Percentiles rank a stretch among this genome's conserved stretches.
Evolutionary conservation across 2,113 vertebrate species (phyloP).

Genomic region (Progne subis): DNA sequence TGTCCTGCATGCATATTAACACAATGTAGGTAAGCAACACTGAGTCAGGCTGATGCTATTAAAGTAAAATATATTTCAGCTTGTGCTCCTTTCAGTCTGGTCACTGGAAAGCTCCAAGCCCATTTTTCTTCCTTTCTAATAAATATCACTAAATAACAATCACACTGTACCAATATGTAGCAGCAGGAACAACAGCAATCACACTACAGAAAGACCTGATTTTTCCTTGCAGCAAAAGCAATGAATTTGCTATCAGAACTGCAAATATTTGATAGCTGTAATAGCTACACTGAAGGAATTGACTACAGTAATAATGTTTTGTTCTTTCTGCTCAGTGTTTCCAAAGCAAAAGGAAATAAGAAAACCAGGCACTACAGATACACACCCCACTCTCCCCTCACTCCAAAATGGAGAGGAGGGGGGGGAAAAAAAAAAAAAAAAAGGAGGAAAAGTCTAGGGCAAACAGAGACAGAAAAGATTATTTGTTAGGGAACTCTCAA

Average conservation of each 20-base stretch:
- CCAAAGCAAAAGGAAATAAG: background rate
- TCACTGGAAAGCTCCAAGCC: background rate
- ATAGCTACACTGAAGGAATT: background rate
- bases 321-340: background rate
- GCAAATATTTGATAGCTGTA: slow-evolving; percentile 31
- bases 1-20: background rate
- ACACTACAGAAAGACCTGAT: background rate
- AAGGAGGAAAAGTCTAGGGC: background rate
- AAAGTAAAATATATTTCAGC: background rate
- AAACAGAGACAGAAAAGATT: background rate
- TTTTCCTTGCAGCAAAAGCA: background rate
- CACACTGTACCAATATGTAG: background rate
- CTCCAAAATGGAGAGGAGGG: background rate
- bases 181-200: background rate
- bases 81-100: background rate
- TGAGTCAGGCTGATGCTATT: background rate
- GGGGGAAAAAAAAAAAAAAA: background rate
- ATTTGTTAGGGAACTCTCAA: background rate
- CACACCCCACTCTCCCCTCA: accelerated
- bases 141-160: background rate
- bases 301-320: background rate
- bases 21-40: accelerated
- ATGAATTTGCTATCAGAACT: slow-evolving; percentile 27
- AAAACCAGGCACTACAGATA: background rate
- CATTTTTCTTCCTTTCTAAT: background rate